Percentiles rank a stretch among this genome's conserved stretches.
phyloP scores from a whole-genome alignment of 2,888 invertebrate species.

The Rhodophaea formosa region DNA sequence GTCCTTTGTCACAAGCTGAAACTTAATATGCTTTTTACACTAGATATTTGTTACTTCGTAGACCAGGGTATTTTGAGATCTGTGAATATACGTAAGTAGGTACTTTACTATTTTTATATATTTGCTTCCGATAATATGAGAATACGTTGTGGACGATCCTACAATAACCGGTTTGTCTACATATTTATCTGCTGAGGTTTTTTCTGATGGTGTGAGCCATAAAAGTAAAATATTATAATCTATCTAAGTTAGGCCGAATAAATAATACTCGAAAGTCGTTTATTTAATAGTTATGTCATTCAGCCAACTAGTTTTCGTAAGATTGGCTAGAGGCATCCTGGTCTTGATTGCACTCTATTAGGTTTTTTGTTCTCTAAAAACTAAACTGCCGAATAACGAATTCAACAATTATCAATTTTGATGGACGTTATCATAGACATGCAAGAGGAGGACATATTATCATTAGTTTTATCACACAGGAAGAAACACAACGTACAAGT shows the following conservation, averaged over 20 bases:
- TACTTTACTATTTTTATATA: no score
- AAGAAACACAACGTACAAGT: no score
- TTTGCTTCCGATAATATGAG: no score
- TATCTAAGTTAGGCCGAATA: neutral
- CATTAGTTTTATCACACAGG: no score
- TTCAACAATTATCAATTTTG: neutral
- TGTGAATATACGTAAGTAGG: no score
- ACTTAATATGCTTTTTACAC: no score
- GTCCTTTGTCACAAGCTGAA: no score
- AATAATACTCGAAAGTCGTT: neutral
- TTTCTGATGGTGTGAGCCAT: neutral
- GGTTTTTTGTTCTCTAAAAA: neutral
- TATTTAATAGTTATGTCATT: neutral
- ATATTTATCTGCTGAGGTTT: neutral
- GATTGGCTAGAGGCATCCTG: neutral
- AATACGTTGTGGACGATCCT: no score
- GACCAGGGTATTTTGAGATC: no score
- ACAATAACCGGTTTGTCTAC: no score
- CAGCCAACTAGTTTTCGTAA: neutral
- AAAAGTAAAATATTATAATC: neutral
- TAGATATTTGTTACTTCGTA: no score
- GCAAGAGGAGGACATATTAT: neutral
- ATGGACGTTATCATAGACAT: neutral
- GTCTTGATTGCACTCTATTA: neutral
- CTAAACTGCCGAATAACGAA: neutral